These are phyloP conservation scores for Toxostoma redivivum DNA, from an alignment of 2,113 vertebrate genomes.

Conservation along the genomic window DNA sequence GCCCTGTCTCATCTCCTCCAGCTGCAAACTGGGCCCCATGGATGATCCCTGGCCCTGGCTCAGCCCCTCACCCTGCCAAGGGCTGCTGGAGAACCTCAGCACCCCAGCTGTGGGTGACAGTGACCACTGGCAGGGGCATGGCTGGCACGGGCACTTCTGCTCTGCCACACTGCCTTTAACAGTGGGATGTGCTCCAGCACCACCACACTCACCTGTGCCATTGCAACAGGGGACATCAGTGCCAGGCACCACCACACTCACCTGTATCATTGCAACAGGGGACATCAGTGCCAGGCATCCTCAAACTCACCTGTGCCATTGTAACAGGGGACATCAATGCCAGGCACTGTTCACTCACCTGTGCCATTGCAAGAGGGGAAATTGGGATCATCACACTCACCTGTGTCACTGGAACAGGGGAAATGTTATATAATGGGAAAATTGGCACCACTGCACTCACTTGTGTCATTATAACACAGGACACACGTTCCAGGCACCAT, in stretches of 20 bases:
- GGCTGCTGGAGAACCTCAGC: not conserved
- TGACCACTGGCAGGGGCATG: rapidly evolving
- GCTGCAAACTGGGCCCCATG: not conserved
- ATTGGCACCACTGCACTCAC: too few species aligned
- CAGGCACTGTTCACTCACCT: not conserved
- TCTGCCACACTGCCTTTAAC: rapidly evolving
- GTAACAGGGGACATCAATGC: rapidly evolving
- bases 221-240: not conserved
- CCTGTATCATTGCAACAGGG: too few species aligned
- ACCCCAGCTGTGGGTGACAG: not conserved
- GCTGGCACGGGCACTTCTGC: rapidly evolving
- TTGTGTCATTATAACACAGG: not conserved
- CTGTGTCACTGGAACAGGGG: rapidly evolving
- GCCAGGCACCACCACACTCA: too few species aligned
- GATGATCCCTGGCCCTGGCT: not conserved
- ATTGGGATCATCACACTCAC: not conserved
- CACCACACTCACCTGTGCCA: not conserved
- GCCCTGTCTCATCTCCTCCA: not conserved
- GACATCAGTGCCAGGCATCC: not conserved
- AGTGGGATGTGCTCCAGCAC: rapidly evolving
- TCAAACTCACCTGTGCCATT: rapidly evolving
- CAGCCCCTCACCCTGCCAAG: rapidly evolving
- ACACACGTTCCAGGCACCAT: too few species aligned
- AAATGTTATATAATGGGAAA: too few species aligned
- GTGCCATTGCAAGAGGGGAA: not conserved